Percentiles rank a stretch among this genome's conserved stretches.
These are phyloP conservation scores for Acipenser ruthenus DNA, from an alignment of 2,797 vertebrate genomes.

Conservation along the genomic window DNA sequence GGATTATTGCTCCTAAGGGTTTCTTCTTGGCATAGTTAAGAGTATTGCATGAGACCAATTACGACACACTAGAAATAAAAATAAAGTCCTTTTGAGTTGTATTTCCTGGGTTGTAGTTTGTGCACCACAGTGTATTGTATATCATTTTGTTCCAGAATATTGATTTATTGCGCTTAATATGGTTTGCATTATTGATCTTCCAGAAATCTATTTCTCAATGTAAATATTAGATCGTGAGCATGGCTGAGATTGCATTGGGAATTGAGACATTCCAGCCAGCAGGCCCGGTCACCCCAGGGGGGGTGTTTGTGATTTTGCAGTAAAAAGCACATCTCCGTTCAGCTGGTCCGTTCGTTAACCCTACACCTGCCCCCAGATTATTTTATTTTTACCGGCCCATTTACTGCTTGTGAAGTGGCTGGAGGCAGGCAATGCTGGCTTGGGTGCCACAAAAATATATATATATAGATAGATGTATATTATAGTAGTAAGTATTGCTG, in stretches of 20 bases:
- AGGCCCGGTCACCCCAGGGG: not conserved
- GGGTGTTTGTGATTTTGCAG: not conserved
- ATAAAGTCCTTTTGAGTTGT: not conserved
- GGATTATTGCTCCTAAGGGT: not conserved
- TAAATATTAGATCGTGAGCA: not conserved
- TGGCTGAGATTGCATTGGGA: not conserved
- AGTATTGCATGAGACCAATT: not conserved
- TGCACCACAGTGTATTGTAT: not conserved
- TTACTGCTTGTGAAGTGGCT: no score
- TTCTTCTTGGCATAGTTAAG: not conserved
- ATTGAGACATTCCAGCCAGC: not conserved
- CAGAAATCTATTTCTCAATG: not conserved
- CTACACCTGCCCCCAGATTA: no score
- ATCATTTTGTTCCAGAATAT: not conserved
- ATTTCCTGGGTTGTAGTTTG: not conserved
- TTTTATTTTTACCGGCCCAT: no score
- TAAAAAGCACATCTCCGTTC: not conserved
- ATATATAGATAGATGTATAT: no score
- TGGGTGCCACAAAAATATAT: no score
- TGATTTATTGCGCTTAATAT: not conserved
- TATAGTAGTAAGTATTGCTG: no score
- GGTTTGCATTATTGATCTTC: conserved; percentile 1
- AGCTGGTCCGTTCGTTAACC: no score
- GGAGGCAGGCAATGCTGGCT: no score
- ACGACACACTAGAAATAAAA: not conserved